Evolutionary conservation across 2,797 vertebrate genomes (phyloP).

Genomic region (Rhinogobio ventralis): DNA sequence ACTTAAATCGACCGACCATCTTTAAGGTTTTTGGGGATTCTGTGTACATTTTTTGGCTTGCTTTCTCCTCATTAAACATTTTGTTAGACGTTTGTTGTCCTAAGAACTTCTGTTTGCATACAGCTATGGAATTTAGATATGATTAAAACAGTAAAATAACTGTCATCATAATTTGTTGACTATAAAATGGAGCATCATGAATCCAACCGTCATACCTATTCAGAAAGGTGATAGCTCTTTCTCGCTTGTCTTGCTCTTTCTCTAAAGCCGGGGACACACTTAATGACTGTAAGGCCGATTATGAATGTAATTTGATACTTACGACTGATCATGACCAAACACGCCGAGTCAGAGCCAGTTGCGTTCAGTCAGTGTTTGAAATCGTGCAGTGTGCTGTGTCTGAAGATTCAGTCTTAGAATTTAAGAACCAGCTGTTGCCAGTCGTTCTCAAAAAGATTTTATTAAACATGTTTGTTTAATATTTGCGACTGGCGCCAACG

Average conservation of each 20-base stretch:
- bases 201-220: not conserved
- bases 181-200: not conserved
- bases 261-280: no score
- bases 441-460: no score
- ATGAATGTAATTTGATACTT: no score
- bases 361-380: no score
- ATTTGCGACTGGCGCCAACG: no score
- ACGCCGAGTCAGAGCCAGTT: no score
- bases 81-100: not conserved
- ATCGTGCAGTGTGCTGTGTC: no score
- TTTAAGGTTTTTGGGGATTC: not conserved
- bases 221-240: not conserved
- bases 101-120: not conserved
- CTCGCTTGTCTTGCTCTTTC: not conserved
- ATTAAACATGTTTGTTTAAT: no score
- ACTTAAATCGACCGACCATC: constrained; percentile 4
- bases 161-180: not conserved
- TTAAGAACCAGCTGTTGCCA: no score
- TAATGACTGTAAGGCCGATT: no score
- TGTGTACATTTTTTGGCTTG: not conserved
- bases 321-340: no score
- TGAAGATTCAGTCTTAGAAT: no score
- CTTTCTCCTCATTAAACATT: not conserved
- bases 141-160: not conserved
- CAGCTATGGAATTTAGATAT: not conserved